These are phyloP conservation scores for Apteryx owenii DNA, from an alignment of 2,113 vertebrate genomes.

Conservation along the genomic window DNA sequence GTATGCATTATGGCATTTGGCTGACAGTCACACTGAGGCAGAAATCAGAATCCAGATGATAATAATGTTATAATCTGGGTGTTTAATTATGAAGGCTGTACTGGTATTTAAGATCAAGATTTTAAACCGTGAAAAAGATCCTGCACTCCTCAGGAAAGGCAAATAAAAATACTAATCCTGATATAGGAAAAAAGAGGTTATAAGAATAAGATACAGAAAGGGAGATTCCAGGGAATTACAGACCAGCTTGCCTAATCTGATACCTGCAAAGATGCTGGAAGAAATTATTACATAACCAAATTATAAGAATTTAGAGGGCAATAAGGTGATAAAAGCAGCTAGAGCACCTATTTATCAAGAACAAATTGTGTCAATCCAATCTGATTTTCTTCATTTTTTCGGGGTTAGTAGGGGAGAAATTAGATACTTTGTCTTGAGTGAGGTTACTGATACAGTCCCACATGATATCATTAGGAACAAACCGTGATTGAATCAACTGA, in stretches of 20 bases:
- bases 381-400: constrained; percentile 2
- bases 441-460: neutral
- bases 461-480: neutral
- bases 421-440: neutral
- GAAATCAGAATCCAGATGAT: constrained; percentile 48
- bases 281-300: constrained; percentile 15
- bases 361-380: constrained; percentile 11
- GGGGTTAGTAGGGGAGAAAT: neutral
- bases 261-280: neutral
- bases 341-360: constrained; percentile 1
- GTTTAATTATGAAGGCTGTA: constrained; percentile 34
- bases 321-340: constrained; percentile 37
- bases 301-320: constrained; percentile 10
- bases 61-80: neutral
- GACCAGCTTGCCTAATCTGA: neutral
- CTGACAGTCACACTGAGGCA: constrained; percentile 44
- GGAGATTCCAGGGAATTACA: neutral
- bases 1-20: constrained; percentile 55
- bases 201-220: neutral
- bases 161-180: neutral
- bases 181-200: neutral
- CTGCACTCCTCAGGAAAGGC: neutral
- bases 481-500: neutral
- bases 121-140: neutral
- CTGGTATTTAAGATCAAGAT: constrained; percentile 37